Evolutionary conservation across 1,140 invertebrate genomes (phyloP), one percentile per base, ranked within the genome.

Genomic region (Lordiphosa collinella): DNA sequence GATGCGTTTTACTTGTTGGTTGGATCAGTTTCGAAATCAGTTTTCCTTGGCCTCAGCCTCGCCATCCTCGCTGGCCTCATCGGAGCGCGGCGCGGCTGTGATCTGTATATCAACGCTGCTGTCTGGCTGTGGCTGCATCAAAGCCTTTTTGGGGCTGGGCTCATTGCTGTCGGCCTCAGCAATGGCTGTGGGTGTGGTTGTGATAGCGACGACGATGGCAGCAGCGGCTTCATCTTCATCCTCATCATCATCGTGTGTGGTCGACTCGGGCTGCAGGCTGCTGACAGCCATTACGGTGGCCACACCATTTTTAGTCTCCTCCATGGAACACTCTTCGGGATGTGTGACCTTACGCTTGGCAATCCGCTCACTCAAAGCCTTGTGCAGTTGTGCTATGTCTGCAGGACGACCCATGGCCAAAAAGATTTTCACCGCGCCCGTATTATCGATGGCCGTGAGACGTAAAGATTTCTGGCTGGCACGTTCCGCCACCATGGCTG

Each of bases 401-500:
- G 93, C 94, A 0, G 93, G 93, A 48, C 92, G 93, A 10, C 94
- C 94, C 94, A 94, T 94, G 34, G 96, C 93, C 44, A 98, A 92
- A 74, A 96, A 98, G 46, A 98, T 93, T 90, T 95, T 95, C 34
- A 97, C 92, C 54, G 94, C 93, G 52, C 94, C 94, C 56, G 94
- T 93, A 11, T 93, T 92, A 84, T 98, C 96, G 79, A 95, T 93
- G 0, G 96, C 97, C 2, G 96, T 98, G 55, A 98, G 91, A 41
- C 96, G 91, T 8, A 98, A 91, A 65, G 95, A 97, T 90, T 97
- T 98, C 40, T 92, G 91, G 82, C 94, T 96, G 1, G 96, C 94
- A 59, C 93, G 92, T 76, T 98, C 95, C 2, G 95, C 93, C 4
- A 94, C 93, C 97, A 99, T 99, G 35, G 94, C 97, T 3, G 95